phyloP scores from a whole-genome alignment of 2,113 vertebrate species.

The Saimiri boliviensis region DNA sequence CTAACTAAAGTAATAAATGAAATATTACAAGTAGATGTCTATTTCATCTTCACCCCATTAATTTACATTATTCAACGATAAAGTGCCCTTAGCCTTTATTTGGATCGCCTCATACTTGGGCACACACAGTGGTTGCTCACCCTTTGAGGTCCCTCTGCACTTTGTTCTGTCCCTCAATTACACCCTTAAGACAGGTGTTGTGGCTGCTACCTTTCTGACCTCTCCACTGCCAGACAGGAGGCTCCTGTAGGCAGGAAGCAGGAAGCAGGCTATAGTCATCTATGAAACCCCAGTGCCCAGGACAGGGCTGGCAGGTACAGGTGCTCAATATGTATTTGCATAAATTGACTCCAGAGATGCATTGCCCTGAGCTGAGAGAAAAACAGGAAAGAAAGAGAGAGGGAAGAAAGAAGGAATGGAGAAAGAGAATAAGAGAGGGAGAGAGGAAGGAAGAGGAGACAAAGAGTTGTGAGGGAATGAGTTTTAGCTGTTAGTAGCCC shows the following conservation, averaged over 20 bases:
- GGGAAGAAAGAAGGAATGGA: background rate
- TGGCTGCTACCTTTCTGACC: background rate
- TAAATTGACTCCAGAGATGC: background rate
- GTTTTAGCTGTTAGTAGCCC: background rate
- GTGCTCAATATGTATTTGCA: background rate
- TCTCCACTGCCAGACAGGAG: background rate
- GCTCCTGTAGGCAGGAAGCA: background rate
- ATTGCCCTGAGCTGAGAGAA: background rate
- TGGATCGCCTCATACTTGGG: background rate
- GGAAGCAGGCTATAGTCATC: background rate
- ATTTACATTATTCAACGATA: background rate
- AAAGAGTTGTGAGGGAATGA: background rate
- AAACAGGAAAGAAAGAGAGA: background rate
- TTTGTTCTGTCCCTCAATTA: background rate
- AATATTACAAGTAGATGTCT: background rate
- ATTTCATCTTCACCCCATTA: background rate
- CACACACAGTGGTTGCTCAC: fast-evolving
- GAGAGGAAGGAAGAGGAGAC: background rate
- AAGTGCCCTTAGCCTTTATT: background rate
- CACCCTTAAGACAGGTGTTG: background rate
- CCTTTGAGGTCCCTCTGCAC: background rate
- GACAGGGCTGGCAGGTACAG: background rate
- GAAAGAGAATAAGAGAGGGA: background rate
- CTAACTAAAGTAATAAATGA: background rate
- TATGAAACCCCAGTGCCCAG: background rate